Evolutionary conservation across 2,888 invertebrate genomes (phyloP), one percentile per base, ranked within the genome.

Genomic region (Leptinotarsa rubiginosa): DNA sequence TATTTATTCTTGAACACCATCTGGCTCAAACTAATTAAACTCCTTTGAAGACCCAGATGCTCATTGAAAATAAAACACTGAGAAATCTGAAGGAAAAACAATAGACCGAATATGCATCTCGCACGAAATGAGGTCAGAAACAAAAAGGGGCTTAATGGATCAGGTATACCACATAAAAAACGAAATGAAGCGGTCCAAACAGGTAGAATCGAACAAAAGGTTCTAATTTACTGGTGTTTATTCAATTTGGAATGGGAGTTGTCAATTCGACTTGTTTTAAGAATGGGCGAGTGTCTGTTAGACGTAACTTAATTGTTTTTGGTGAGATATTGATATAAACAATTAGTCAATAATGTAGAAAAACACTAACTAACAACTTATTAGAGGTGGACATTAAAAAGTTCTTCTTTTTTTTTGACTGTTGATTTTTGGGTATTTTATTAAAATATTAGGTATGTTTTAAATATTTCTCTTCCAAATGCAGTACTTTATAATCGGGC

Each of bases 191-290:
- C 16, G 31, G 62, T 41, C 15, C 16, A n/a, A 56, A 62, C 62
- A 62, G 62, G 62, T 62, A 62, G 62, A 62, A 31, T 62, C 62
- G 62, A 62, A 62, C 62, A 62, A 62, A 62, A 41, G 62, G n/a
- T 13, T 5, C 41, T 62, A 62, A 62, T 62, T 62, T 31, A n/a
- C 62, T n/a, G 62, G 62, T 62, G 25, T 62, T 62, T 12, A 62
- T 62, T 16, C 7, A n/a, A 31, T 62, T 16, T n/a, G n/a, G 62
- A n/a, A 41, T 15, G 12, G n/a, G 7, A 16, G 16, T 15, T 41
- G 13, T 41, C 25, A 59, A 62, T 62, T 62, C 15, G 41, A n/a
- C 41, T 18, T 25, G 16, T 2, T 25, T 62, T 25, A 13, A 16
- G 7, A 62, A 4, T 5, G 15, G 25, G 31, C n/a, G 50, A 50